Conservation (phyloP, 2,888 invertebrate genomes). For the Lapara coniferarum region DNA sequence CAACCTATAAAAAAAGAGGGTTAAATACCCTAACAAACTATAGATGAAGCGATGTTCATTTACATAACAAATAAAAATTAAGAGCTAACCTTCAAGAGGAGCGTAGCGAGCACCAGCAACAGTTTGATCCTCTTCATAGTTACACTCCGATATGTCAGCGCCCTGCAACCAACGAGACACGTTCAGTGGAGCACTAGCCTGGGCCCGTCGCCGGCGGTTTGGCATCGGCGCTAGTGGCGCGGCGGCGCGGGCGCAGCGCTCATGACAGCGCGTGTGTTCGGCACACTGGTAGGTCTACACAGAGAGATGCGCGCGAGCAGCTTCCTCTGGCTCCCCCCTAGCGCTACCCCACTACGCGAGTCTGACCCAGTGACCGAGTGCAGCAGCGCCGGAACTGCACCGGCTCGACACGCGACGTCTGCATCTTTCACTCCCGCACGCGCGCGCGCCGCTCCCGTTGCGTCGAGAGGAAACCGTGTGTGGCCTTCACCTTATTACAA, state of each 20-base stretch:
- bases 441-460: slow-evolving; percentile 64
- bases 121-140: slow-evolving; percentile 81
- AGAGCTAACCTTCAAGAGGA: slow-evolving; percentile 74
- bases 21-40: not conserved
- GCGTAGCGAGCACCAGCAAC: slow-evolving; percentile 74
- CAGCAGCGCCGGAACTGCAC: slow-evolving; percentile 78
- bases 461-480: slow-evolving; percentile 68
- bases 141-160: slow-evolving; percentile 69
- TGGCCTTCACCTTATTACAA: slow-evolving; percentile 75
- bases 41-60: not conserved
- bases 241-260: slow-evolving; percentile 52
- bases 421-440: slow-evolving; percentile 62
- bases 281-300: slow-evolving; percentile 38
- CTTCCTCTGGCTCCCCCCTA: slow-evolving; percentile 34
- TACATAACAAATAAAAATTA: slow-evolving; percentile 2
- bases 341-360: slow-evolving; percentile 44
- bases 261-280: slow-evolving; percentile 55
- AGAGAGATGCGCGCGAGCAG: slow-evolving; percentile 33
- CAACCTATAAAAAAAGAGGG: not conserved
- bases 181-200: slow-evolving; percentile 64
- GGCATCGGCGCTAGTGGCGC: slow-evolving; percentile 59
- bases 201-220: slow-evolving; percentile 54
- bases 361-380: slow-evolving; percentile 82
- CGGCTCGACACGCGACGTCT: slow-evolving; percentile 40
- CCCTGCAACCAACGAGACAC: slow-evolving; percentile 78